Percentiles rank a stretch among this genome's conserved stretches.
Conservation (phyloP, 2,113 vertebrate species). For the Dolichotis patagonum region DNA sequence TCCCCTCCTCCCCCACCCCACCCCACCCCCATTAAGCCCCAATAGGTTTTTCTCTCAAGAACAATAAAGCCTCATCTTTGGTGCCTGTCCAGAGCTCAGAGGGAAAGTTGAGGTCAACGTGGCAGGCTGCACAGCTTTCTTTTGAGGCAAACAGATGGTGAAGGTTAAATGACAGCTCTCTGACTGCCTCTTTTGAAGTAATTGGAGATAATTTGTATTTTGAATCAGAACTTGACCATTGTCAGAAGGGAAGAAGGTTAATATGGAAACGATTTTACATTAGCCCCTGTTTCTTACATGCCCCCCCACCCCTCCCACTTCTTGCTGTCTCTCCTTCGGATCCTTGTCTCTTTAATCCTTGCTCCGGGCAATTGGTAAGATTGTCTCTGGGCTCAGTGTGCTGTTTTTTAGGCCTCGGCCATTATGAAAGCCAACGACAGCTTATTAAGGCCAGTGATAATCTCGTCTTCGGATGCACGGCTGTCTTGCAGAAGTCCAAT, state of each 20-base stretch:
- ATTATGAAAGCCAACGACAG: slow-evolving; percentile 87
- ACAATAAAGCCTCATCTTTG: slow-evolving; percentile 80
- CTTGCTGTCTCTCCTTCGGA: slow-evolving; percentile 78
- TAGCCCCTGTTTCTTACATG: slow-evolving; percentile 90
- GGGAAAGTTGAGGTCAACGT: slow-evolving; percentile 89
- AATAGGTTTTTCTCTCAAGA: slow-evolving; percentile 77
- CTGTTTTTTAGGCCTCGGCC: slow-evolving; percentile 85
- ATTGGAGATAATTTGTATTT: slow-evolving; percentile 99
- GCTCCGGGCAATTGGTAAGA: slow-evolving; percentile 92
- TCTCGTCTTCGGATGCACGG: slow-evolving; percentile 86
- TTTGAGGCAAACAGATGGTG: slow-evolving; percentile 98
- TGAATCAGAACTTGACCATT: slow-evolving; percentile 95
- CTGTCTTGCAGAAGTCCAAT: slow-evolving; percentile 84
- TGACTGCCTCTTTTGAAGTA: slow-evolving; percentile 96
- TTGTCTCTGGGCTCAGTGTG: slow-evolving; percentile 84
- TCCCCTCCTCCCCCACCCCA: background rate
- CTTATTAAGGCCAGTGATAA: slow-evolving; percentile 89
- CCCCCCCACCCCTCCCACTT: background rate
- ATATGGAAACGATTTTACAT: slow-evolving; percentile 98
- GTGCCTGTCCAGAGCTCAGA: slow-evolving; percentile 79
- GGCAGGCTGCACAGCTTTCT: slow-evolving; percentile 90
- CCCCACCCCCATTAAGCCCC: background rate
- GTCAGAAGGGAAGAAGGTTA: slow-evolving; percentile 95
- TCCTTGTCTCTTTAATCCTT: slow-evolving; percentile 94
- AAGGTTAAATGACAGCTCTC: slow-evolving; percentile 98